These are phyloP conservation scores for Leptinotarsa texana DNA, from an alignment of 1,140 invertebrate genomes.

Conservation along the genomic window DNA sequence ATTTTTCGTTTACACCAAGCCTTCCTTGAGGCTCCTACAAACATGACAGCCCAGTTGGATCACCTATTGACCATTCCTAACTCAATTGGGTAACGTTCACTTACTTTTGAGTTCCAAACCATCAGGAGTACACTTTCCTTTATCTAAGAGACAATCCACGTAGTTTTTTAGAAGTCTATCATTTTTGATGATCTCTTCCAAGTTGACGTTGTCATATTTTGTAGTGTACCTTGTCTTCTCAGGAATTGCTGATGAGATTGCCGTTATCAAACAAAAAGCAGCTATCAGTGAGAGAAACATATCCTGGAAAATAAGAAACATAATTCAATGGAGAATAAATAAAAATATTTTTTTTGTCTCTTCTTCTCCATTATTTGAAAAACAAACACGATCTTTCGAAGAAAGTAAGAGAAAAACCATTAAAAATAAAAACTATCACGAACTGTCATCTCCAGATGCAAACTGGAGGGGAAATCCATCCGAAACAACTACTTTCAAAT, in stretches of 20 bases:
- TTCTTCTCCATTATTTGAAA: neutral
- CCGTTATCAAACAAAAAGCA: neutral
- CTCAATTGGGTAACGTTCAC: slow-evolving; percentile 42
- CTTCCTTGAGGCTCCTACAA: too few relatives aligned
- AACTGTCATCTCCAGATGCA: too few relatives aligned
- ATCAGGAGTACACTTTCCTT: slow-evolving; percentile 71
- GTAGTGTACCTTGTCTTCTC: slow-evolving; percentile 62
- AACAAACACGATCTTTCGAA: too few relatives aligned
- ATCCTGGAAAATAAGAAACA: neutral
- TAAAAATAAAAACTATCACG: too few relatives aligned
- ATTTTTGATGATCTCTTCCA: slow-evolving; percentile 70
- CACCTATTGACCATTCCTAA: neutral
- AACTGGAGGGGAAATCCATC: too few relatives aligned
- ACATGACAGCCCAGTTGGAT: neutral
- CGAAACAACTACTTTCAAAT: too few relatives aligned
- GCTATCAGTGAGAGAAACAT: neutral
- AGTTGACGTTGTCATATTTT: slow-evolving; percentile 73
- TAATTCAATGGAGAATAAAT: neutral
- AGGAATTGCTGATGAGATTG: neutral
- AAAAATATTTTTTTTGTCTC: neutral
- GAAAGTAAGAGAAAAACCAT: too few relatives aligned
- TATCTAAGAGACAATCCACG: slow-evolving; percentile 68
- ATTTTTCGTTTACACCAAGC: too few relatives aligned
- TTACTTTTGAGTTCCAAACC: slow-evolving; percentile 71
- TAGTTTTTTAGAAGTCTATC: slow-evolving; percentile 69